Evolutionary conservation across 2,113 vertebrate species (phyloP), one percentile per base, ranked within the genome.

Genomic region (Tiliqua scincoides): DNA sequence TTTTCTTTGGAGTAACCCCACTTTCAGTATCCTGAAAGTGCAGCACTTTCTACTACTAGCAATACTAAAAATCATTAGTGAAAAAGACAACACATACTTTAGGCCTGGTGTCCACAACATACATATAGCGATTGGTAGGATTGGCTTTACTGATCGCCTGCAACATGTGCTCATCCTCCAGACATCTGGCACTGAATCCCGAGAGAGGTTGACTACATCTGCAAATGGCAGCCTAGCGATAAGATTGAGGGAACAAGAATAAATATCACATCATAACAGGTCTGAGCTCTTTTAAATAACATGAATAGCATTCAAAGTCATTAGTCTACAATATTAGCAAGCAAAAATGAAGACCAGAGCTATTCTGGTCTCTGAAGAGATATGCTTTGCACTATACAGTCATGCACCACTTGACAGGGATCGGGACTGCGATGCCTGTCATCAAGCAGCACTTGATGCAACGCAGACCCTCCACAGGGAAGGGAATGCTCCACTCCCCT

Each of bases 131-230:
- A 93, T 97, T 98, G 87, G 97, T 97, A 91, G 98, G 98, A 91
- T 99, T 99, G 90, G 98, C 97, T 95, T 98, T 98, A 94, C 98
- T 98, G 93, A 99, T 98, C 87, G 98, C 97, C 96, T 99, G 98
- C 93, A 99, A 96, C 97, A 99, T 96, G 91, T 98, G 97, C 80
- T 99, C 99, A 71, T 99, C 99, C 91, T 99, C 99, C 79, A 99
- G 93, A 92, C 99, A 99, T 68, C 99, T 97, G 20, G 99, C 98
- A 83, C 99, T 99, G 96, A 99, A 99, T 85, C 99, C 99, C 30
- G 99, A 98, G 59, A 99, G 97, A 43, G 99, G 99, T 20, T 99
- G 99, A 92, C 99, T 99, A 94, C 99, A 99, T 67, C 99, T 97
- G 91, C 99, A 99, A 95, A 99, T 98, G 40, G 98, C 98, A 71